phyloP scores from a whole-genome alignment of 2,888 invertebrate genomes.

The Eurois occulta region DNA sequence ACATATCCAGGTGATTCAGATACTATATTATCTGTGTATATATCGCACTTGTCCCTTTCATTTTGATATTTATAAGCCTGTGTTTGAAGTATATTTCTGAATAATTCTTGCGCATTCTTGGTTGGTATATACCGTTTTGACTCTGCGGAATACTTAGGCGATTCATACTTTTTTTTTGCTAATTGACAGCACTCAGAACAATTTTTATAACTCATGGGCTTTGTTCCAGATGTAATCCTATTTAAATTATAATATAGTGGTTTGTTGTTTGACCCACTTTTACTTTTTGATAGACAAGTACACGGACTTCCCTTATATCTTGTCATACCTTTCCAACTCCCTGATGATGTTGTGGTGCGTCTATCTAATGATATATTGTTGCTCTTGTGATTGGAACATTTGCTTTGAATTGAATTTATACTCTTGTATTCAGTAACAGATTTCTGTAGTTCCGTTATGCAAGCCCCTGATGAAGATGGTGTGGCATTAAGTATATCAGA shows the following conservation, averaged over 20 bases:
- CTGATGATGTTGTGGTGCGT: not conserved
- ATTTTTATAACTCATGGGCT: not conserved
- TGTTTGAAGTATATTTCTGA: constrained; percentile 15
- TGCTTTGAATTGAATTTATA: not conserved
- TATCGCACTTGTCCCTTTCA: constrained; percentile 1
- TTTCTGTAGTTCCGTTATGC: not conserved
- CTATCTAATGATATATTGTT: not conserved
- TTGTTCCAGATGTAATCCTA: constrained; percentile 1
- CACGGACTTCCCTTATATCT: not conserved
- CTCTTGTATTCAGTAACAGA: not conserved
- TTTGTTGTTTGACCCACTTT: constrained; percentile 13
- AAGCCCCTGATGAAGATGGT: not conserved
- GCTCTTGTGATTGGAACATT: not conserved
- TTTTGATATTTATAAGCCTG: constrained; percentile 7
- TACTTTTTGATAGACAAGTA: not conserved
- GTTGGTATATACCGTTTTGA: constrained; percentile 6
- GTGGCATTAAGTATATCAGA: not conserved
- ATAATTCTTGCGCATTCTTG: constrained; percentile 30
- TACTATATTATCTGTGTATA: constrained; percentile 8
- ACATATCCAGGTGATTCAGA: constrained; percentile 7
- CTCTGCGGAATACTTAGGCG: not conserved
- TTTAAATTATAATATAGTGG: not conserved
- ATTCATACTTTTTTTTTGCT: not conserved
- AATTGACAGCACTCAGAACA: not conserved
- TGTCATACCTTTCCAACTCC: not conserved